phyloP scores from a whole-genome alignment of 1,140 invertebrate species.

The Pachyrhynchus sulphureomaculatus region DNA sequence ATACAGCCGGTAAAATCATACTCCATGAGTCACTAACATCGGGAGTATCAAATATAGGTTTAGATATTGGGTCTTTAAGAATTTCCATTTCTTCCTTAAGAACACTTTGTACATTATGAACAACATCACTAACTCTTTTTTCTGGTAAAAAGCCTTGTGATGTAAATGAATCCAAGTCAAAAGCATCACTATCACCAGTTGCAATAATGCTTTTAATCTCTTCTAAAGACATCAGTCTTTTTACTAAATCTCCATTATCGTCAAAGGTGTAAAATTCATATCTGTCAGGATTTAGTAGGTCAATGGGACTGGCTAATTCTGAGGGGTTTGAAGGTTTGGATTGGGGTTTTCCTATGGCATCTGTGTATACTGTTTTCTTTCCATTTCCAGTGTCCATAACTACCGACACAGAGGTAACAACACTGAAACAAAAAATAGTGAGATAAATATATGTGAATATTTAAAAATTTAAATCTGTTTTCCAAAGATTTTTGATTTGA shows the following conservation, averaged over 20 bases:
- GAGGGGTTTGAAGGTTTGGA: constrained; percentile 56
- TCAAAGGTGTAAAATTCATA: constrained; percentile 86
- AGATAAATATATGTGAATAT: too few relatives aligned
- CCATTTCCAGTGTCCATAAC: constrained; percentile 60
- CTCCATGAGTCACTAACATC: constrained; percentile 76
- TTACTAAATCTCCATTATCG: constrained; percentile 76
- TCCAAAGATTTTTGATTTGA: too few relatives aligned
- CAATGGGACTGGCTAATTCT: constrained; percentile 71
- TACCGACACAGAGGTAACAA: constrained; percentile 62
- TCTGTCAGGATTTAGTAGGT: constrained; percentile 72
- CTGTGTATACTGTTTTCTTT: constrained; percentile 57
- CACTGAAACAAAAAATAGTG: constrained; percentile 52
- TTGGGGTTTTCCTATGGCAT: constrained; percentile 62
- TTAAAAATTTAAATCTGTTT: neutral
- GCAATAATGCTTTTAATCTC: constrained; percentile 83
- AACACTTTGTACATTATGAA: constrained; percentile 79
- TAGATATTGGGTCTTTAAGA: constrained; percentile 54
- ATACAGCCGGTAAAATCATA: constrained; percentile 74
- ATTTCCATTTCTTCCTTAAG: constrained; percentile 73
- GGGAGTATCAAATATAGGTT: constrained; percentile 62
- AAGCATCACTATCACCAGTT: constrained; percentile 65
- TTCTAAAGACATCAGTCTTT: constrained; percentile 76
- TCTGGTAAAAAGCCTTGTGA: constrained; percentile 54
- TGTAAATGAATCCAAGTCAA: constrained; percentile 38
- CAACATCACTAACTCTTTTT: constrained; percentile 74